Conservation (phyloP, 2,888 invertebrate species). For the Eulithis prunata region DNA sequence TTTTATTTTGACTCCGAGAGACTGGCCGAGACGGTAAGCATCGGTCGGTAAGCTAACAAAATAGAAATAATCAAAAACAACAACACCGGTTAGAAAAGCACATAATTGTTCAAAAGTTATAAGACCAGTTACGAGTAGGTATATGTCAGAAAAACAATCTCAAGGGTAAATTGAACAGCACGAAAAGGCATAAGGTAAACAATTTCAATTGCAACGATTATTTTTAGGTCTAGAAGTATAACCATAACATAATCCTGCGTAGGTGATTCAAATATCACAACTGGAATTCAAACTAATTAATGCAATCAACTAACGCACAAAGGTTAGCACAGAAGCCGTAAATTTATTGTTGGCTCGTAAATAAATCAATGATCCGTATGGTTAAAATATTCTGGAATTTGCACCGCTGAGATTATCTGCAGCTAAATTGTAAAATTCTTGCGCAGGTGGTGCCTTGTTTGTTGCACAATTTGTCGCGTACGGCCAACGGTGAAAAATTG, state of each 20-base stretch:
- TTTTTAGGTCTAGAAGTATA: neutral
- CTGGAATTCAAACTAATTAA: conserved; percentile 45
- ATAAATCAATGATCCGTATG: conserved; percentile 39
- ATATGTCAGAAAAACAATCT: too few species aligned
- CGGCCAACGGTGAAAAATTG: conserved; percentile 25
- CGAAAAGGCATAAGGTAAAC: too few species aligned
- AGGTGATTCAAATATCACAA: conserved; percentile 30
- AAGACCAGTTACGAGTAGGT: too few species aligned
- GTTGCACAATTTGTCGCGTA: conserved; percentile 32
- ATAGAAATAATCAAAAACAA: too few species aligned
- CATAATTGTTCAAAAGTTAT: too few species aligned
- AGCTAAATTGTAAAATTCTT: conserved; percentile 31
- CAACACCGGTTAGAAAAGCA: too few species aligned
- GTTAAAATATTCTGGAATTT: conserved; percentile 33
- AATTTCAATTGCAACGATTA: too few species aligned
- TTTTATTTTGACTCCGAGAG: too few species aligned
- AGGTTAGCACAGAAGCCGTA: conserved; percentile 43
- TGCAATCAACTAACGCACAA: conserved; percentile 39
- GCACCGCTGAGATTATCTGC: conserved; percentile 29
- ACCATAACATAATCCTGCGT: conserved; percentile 16
- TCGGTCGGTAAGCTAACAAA: too few species aligned
- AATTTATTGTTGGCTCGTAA: conserved; percentile 44
- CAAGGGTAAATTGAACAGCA: too few species aligned
- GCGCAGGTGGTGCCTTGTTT: conserved; percentile 31
- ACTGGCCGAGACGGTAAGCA: too few species aligned